phyloP scores from a whole-genome alignment of 92 coral and sea anemone species.

The Parazoanthus atlanticus region DNA sequence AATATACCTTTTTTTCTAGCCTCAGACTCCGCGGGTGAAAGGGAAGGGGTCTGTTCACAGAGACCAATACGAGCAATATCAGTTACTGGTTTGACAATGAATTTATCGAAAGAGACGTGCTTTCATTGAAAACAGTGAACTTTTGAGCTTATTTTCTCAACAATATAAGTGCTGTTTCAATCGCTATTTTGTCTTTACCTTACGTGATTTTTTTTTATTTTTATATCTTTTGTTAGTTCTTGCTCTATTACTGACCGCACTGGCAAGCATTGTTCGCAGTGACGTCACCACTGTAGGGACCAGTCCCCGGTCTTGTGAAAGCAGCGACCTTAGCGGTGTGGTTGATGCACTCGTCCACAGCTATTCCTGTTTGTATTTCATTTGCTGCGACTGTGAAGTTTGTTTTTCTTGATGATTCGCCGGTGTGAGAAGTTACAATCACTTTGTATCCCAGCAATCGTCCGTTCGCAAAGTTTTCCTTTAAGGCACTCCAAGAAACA shows the following conservation, averaged over 20 bases:
- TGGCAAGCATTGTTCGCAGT: neutral
- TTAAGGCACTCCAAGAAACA: conserved; percentile 22
- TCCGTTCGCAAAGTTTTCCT: conserved; percentile 5
- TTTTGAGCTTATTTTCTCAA: too few relatives aligned
- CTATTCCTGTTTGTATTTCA: neutral
- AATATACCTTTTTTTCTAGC: too few relatives aligned
- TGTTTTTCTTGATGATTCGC: neutral
- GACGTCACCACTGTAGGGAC: neutral
- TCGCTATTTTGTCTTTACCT: too few relatives aligned
- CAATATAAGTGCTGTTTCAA: too few relatives aligned
- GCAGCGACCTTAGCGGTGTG: conserved; percentile 14
- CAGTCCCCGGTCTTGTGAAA: neutral
- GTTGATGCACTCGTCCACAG: conserved; percentile 25
- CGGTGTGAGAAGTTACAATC: neutral
- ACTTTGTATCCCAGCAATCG: conserved; percentile 41
- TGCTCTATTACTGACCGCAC: conserved; percentile 10
- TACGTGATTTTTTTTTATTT: too few relatives aligned
- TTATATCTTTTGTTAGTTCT: neutral
- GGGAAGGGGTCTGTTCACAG: too few relatives aligned
- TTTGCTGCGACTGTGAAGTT: conserved; percentile 6
- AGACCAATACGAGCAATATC: too few relatives aligned
- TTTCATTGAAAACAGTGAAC: too few relatives aligned
- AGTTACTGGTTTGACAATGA: too few relatives aligned
- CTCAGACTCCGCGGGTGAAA: too few relatives aligned
- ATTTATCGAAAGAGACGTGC: too few relatives aligned